phyloP scores from a whole-genome alignment of 2,113 vertebrate species.

The Carlito syrichta region DNA sequence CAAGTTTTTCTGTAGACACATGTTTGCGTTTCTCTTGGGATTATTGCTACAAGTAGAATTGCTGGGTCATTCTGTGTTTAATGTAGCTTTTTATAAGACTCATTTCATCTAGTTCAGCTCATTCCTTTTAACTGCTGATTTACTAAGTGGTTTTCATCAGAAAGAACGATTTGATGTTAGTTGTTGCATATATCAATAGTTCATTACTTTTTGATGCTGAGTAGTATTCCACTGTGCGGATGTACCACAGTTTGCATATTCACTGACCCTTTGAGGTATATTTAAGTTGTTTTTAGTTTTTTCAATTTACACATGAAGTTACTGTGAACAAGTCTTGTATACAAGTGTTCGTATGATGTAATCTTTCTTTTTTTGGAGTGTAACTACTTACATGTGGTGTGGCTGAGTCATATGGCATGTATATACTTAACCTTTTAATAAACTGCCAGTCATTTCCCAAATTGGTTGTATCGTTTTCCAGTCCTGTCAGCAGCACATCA shows the following conservation, averaged over 20 bases:
- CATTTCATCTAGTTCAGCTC: not conserved
- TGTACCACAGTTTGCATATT: not conserved
- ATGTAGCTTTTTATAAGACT: not conserved
- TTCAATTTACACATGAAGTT: not conserved
- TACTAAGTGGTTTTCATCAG: not conserved
- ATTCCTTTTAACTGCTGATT: not conserved
- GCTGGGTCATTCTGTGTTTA: not conserved
- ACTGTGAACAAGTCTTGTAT: not conserved
- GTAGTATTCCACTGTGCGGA: not conserved
- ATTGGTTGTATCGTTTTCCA: not conserved
- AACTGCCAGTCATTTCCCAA: not conserved
- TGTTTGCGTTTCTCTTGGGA: not conserved
- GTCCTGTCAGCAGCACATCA: not conserved
- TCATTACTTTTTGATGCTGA: not conserved
- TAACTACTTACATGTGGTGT: not conserved
- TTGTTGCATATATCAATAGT: not conserved
- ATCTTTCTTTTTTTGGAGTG: not conserved
- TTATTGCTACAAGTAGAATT: not conserved
- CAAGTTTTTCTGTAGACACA: not conserved
- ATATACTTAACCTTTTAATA: not conserved
- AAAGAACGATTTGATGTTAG: not conserved
- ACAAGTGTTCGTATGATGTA: not conserved
- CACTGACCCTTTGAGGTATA: not conserved
- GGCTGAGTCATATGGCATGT: not conserved
- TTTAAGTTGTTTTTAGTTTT: not conserved